Evolutionary conservation across 2,113 vertebrate genomes (phyloP).

Genomic region (Eurystomus gularis): DNA sequence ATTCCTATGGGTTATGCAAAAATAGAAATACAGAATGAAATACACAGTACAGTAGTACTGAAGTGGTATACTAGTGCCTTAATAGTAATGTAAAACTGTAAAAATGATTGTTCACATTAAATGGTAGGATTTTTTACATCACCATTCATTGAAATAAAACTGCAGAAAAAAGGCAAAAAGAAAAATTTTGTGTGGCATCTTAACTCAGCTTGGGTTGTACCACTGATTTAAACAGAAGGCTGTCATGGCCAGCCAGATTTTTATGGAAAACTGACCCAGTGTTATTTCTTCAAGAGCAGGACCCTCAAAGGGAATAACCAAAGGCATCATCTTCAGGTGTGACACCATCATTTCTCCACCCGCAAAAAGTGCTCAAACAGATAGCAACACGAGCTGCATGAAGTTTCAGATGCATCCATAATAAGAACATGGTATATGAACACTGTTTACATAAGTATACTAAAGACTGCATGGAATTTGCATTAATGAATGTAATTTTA

Average conservation of each 20-base stretch:
- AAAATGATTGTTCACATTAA: not conserved
- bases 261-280: not conserved
- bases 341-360: not conserved
- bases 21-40: not conserved
- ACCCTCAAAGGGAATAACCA: not conserved
- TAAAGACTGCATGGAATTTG: constrained; percentile 15
- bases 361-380: not conserved
- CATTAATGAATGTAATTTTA: constrained; percentile 24
- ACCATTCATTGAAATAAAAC: not conserved
- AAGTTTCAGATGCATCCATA: not conserved
- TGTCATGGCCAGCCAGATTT: not conserved
- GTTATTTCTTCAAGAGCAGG: not conserved
- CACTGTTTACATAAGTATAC: not conserved
- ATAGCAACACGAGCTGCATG: not conserved
- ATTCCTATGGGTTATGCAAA: not conserved
- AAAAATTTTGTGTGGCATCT: not conserved
- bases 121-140: not conserved
- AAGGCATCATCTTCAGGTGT: not conserved
- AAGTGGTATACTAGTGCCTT: not conserved
- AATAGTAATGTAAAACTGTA: not conserved
- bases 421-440: not conserved
- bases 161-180: not conserved
- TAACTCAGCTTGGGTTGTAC: not conserved
- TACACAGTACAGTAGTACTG: not conserved
- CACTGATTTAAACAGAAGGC: not conserved